Conservation (phyloP, 1,140 invertebrate genomes). For the Cydia strobilella region DNA sequence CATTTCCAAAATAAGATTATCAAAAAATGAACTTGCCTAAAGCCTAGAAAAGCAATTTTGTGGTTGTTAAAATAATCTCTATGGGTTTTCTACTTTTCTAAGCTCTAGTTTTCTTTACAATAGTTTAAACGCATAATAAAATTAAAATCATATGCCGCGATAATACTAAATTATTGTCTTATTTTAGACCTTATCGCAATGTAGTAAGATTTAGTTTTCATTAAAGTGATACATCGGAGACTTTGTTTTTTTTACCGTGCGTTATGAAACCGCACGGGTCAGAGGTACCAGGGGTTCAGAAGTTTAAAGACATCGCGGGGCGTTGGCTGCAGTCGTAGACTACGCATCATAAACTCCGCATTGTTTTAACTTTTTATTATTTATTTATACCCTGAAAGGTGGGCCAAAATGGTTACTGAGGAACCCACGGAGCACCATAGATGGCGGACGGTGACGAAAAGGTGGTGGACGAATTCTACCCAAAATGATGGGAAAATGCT, state of each 20-base stretch:
- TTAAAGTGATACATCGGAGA: neutral
- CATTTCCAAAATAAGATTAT: no score
- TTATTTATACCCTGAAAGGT: no score
- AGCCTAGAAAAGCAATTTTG: no score
- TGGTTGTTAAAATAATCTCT: no score
- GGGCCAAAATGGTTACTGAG: no score
- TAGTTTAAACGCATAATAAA: neutral
- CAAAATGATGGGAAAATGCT: no score
- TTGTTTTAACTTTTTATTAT: no score
- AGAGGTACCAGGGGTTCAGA: slow-evolving; percentile 16
- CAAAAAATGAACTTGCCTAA: no score
- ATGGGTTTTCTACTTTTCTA: no score
- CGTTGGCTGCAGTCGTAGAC: slow-evolving; percentile 38
- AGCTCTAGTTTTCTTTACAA: neutral
- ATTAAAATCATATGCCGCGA: neutral
- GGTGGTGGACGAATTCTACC: no score
- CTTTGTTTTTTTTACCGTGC: neutral
- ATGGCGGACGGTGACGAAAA: no score
- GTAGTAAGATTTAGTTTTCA: neutral
- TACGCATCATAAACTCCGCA: neutral
- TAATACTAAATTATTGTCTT: neutral
- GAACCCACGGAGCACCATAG: no score
- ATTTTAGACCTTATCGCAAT: neutral
- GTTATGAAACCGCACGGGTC: slow-evolving; percentile 8
- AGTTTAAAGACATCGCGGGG: slow-evolving; percentile 24